Evolutionary conservation across 2,113 vertebrate genomes (phyloP).

Genomic region (Equus quagga): DNA sequence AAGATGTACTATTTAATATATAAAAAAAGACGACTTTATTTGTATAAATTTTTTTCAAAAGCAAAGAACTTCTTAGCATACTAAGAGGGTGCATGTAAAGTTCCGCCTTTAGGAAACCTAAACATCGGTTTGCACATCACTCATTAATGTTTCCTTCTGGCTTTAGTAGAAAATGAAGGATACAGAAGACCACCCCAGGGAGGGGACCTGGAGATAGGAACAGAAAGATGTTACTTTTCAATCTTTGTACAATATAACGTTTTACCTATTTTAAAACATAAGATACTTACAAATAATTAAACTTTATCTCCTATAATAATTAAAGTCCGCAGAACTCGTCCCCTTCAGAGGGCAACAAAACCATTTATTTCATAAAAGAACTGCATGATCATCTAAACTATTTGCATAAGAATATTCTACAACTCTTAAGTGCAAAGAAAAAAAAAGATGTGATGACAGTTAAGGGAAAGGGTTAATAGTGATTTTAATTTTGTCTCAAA

Average conservation of each 20-base stretch:
- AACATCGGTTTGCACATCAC: neutral
- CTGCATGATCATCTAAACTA: neutral
- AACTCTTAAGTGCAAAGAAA: neutral
- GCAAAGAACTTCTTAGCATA: neutral
- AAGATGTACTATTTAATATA: neutral
- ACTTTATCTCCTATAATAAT: neutral
- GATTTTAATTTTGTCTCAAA: slow-evolving; percentile 39
- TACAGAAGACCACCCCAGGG: neutral
- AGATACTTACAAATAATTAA: slow-evolving; percentile 18
- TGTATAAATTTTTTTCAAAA: slow-evolving; percentile 27
- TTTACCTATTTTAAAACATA: neutral
- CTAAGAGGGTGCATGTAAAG: neutral
- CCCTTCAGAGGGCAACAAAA: neutral
- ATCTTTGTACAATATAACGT: neutral
- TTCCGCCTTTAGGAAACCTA: neutral
- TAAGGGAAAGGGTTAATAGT: neutral
- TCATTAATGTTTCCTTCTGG: neutral
- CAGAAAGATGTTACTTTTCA: neutral
- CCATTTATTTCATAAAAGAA: neutral
- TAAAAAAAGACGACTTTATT: neutral
- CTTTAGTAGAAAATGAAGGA: neutral
- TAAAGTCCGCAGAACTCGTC: neutral
- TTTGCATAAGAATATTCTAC: neutral
- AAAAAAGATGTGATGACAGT: neutral
- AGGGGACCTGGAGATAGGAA: neutral